Base-by-base conservation (phyloP, 1,140 invertebrate genomes). In the Drosophila kurseongensis region DNA sequence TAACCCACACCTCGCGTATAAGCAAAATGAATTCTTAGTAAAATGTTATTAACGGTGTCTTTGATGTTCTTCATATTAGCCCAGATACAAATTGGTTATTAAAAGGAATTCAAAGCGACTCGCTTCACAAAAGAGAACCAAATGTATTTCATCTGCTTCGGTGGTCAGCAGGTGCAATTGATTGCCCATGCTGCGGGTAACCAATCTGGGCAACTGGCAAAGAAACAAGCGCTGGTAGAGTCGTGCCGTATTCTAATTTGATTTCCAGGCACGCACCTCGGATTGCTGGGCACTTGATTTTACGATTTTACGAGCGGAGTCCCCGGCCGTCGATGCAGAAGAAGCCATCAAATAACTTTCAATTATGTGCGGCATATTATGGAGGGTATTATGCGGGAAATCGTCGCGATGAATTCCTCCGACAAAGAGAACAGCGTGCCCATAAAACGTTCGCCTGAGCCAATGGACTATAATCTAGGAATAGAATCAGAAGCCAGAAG, bases 301-400 rank as follows among this genome's bases (percentile, higher is more conserved):
- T 63, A 85, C 82, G 80, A 51, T 78, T 86, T 84, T 63, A 85
- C 82, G 81, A 78, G 50, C 61, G 36, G 27, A 44, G 36, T 56
- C 32, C 61, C 60, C 51, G 35, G 36, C 35, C 47, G 63, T 38
- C 29, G 5, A 57, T 66, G 23, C 35, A 59, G 38, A 55, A 71
- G 80, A 89, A 89, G 80, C 80, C 84, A 80, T 89, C 86, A 77
- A 89, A 89, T 88, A 89, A 89, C 84, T 89, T 89, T 89, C 84
- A 89, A 89, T 89, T 89, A 89, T 80, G 62, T 83, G 77, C 52
- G 61, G 60, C 57, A 67, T 68, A 61, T 61, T 59, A 78, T 57
- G 52, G 50, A 36, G 23, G 47, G 67, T 61, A 71, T 77, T 71
- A 71, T 71, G 76, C 50, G 66, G 44, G 67, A 61, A 84, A 80